A percentile compares a stretch with the other conserved stretches of the same genome.
phyloP scores from a whole-genome alignment of 2,113 vertebrate species.

The Leucoraja erinaceus region DNA sequence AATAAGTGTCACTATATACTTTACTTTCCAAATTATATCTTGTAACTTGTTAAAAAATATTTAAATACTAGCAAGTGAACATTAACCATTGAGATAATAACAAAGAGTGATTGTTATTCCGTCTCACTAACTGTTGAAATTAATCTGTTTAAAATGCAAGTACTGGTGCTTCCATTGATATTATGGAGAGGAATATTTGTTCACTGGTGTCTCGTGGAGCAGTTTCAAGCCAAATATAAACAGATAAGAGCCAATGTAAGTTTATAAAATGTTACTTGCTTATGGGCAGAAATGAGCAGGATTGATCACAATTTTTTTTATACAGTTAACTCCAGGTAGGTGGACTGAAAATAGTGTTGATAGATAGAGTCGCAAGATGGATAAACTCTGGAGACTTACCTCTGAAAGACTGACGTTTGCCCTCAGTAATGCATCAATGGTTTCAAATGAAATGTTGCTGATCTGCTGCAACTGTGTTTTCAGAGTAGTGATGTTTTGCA shows the following conservation, averaged over 20 bases:
- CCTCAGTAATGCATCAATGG: constrained; percentile 47
- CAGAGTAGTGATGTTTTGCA: constrained; percentile 47
- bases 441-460: constrained; percentile 48
- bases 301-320: neutral
- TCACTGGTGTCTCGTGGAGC: neutral
- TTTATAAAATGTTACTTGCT: neutral
- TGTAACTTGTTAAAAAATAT: too few relatives aligned
- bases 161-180: neutral
- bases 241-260: too few relatives aligned
- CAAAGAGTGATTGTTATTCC: too few relatives aligned
- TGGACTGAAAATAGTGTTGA: too few relatives aligned
- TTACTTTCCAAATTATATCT: too few relatives aligned
- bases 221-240: too few relatives aligned
- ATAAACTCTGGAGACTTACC: constrained; percentile 44
- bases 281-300: neutral
- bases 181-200: neutral
- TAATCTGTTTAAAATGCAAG: neutral
- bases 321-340: neutral
- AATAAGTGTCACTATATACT: neutral
- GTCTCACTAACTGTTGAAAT: neutral
- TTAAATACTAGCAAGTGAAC: too few relatives aligned
- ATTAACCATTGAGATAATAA: too few relatives aligned
- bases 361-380: too few relatives aligned
- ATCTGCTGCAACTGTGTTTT: constrained; percentile 45
- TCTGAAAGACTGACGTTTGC: constrained; percentile 46